Base-by-base conservation (phyloP, 1,140 invertebrate species). In the Drosophila bipectinata region DNA sequence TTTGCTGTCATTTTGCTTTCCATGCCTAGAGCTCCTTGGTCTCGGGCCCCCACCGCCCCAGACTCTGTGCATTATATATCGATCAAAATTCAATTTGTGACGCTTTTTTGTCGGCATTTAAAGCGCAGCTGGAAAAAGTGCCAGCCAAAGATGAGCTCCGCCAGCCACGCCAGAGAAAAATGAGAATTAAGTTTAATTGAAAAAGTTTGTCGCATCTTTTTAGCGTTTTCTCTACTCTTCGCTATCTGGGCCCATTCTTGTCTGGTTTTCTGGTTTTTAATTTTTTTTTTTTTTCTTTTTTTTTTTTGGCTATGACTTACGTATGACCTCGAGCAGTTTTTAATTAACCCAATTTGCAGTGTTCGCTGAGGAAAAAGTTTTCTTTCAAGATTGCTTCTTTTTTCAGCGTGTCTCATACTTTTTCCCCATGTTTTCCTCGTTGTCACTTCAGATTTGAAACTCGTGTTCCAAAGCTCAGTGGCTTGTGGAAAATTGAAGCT, bases 71-170 rank as follows among this genome's bases (percentile, higher is more conserved):
- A 88, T 85, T 85, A 88, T 88, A 88, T 85, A 85, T 85, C 83
- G 82, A 85, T 85, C 83, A 85, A 85, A 87, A 87, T 88, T 85
- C 83, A 85, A 85, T 85, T 85, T 85, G 82, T 88, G 83, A 63
- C 66, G 82, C 82, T 82, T 82, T 84, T 85, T 82, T 78, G 69
- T 75, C 66, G 71, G 56, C 69, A 28, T 61, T 85, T 85, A 77
- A 87, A 63, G 79, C 75, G 51, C 32, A 64, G 63, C 60, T 45
- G 34, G 21, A 61, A 49, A 44, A 67, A 62, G 37, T 62, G 68
- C 28, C 58, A 69, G 37, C 45, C 8, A 45, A 14, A 41, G 63
- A 68, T 67, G 59, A 62, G 15, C 41, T 7, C 14, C 14, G 41
- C 41, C n/a, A 37, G 26, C 10, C 34, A 37, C 15, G 37, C 28